Evolutionary conservation across 1,140 invertebrate species (phyloP).

Genomic region (Delia radicum): DNA sequence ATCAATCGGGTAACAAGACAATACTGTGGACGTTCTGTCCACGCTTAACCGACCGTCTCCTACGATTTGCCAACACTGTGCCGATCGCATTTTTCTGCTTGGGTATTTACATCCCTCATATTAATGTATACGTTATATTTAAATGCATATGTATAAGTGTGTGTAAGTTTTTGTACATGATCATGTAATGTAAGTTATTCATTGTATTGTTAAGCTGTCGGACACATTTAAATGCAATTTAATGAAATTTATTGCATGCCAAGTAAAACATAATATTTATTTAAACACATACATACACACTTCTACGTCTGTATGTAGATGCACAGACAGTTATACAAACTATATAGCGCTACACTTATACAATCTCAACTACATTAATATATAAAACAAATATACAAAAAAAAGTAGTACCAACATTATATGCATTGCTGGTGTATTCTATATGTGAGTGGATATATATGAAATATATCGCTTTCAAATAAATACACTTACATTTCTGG

Average conservation of each 20-base stretch:
- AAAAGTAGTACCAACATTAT: background rate
- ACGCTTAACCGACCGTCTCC: too few relatives aligned
- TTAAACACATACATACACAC: background rate
- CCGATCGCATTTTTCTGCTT: background rate
- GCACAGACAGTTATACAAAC: background rate
- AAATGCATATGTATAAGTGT: background rate
- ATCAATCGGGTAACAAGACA: too few relatives aligned
- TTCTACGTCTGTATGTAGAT: too few relatives aligned
- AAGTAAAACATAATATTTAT: constrained; percentile 24
- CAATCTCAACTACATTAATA: background rate
- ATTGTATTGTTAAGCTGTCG: constrained; percentile 21
- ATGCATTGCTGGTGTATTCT: too few relatives aligned
- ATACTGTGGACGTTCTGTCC: too few relatives aligned
- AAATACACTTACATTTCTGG: background rate
- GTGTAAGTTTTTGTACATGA: background rate
- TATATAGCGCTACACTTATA: too few relatives aligned
- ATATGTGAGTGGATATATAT: background rate
- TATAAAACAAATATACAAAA: background rate
- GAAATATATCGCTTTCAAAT: background rate
- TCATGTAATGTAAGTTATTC: constrained; percentile 18
- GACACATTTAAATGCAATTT: constrained; percentile 24
- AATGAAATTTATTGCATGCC: constrained; percentile 23
- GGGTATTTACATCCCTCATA: too few relatives aligned
- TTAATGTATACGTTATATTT: background rate
- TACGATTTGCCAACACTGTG: too few relatives aligned